These are phyloP conservation scores for Natator depressus DNA, from an alignment of 2,113 vertebrate species.

Conservation along the genomic window DNA sequence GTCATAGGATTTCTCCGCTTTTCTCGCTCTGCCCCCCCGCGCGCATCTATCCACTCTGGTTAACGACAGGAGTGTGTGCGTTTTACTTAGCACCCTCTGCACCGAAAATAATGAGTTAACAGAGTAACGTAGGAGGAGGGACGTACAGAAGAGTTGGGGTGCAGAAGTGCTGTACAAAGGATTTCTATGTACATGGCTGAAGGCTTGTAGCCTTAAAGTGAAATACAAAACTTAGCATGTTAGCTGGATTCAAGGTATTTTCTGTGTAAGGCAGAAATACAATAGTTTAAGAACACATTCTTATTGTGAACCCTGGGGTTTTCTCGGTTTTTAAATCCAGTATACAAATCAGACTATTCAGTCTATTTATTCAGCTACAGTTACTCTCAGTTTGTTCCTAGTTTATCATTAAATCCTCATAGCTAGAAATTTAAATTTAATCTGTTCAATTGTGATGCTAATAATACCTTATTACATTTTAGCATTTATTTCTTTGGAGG, in stretches of 20 bases:
- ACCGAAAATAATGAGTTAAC: constrained; percentile 71
- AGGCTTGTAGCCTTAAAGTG: constrained; percentile 67
- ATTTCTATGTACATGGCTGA: constrained; percentile 65
- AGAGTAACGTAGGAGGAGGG: constrained; percentile 67
- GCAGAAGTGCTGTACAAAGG: constrained; percentile 70
- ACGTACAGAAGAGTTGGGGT: constrained; percentile 66
- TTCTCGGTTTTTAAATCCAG: background rate
- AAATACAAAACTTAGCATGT: constrained; percentile 67
- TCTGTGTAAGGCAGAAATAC: constrained; percentile 25
- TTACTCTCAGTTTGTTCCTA: background rate
- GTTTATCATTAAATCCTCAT: background rate
- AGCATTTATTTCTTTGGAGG: constrained; percentile 17
- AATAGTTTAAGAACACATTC: constrained; percentile 19
- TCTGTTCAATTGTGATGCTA: background rate
- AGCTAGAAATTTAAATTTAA: constrained; percentile 5
- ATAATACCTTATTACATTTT: background rate
- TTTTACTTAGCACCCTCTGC: background rate
- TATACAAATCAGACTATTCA: background rate
- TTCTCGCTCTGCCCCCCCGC: background rate
- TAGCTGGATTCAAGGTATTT: constrained; percentile 65
- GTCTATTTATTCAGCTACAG: background rate
- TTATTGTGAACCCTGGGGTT: background rate
- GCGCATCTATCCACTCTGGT: constrained; percentile 40
- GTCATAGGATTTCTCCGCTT: constrained; percentile 35
- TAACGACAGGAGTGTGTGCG: constrained; percentile 22